These are phyloP conservation scores for Leucophenga varia DNA, from an alignment of 1,140 invertebrate genomes.

Conservation along the genomic window DNA sequence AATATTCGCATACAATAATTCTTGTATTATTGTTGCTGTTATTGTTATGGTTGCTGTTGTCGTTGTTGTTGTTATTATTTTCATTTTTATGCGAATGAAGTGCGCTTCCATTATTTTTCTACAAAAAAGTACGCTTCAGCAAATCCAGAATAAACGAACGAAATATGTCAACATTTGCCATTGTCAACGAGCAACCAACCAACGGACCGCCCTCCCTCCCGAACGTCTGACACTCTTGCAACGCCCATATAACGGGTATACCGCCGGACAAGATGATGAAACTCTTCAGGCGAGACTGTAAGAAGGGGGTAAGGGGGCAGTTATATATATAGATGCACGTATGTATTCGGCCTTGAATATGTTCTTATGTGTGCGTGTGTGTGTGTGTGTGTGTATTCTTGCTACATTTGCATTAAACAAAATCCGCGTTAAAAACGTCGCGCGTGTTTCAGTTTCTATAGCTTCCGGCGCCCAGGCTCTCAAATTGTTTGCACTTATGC, in stretches of 20 bases:
- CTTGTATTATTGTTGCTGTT: constrained; percentile 4
- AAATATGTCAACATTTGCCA: constrained; percentile 34
- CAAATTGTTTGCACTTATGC: too few relatives aligned
- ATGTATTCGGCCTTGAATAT: constrained; percentile 6
- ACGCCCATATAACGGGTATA: too few relatives aligned
- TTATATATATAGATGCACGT: constrained; percentile 4
- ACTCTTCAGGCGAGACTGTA: too few relatives aligned
- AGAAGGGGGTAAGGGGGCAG: not conserved
- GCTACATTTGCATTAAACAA: too few relatives aligned
- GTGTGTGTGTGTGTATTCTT: too few relatives aligned
- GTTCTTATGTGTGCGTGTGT: not conserved
- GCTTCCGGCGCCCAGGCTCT: too few relatives aligned
- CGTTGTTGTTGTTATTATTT: constrained; percentile 9
- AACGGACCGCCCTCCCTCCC: too few relatives aligned
- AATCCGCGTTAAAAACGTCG: too few relatives aligned
- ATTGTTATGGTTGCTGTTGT: not conserved
- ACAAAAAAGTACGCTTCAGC: constrained; percentile 6
- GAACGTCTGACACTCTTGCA: too few relatives aligned
- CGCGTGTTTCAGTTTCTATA: too few relatives aligned
- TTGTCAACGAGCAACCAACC: constrained; percentile 20
- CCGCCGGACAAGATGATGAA: too few relatives aligned
- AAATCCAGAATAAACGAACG: constrained; percentile 4
- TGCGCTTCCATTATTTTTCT: not conserved
- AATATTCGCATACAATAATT: not conserved
- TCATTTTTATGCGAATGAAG: constrained; percentile 17